Evolutionary conservation across 2,113 vertebrate genomes (phyloP).

Genomic region (Vombatus ursinus): DNA sequence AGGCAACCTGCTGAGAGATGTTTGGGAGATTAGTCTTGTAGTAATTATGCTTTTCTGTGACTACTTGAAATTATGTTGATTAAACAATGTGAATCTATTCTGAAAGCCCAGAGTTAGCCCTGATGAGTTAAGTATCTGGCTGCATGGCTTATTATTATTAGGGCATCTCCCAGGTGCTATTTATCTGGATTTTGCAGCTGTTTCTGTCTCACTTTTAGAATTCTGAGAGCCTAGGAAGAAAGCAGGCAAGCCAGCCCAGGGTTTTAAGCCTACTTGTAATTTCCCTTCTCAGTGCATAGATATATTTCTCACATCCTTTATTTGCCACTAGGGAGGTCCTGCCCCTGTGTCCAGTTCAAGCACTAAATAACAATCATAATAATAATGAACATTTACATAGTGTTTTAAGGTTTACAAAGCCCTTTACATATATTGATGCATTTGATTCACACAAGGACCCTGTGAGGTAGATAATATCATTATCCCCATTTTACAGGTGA

Average conservation of each 20-base stretch:
- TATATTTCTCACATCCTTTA: background rate
- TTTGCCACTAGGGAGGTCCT: background rate
- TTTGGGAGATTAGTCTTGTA: constrained; percentile 51
- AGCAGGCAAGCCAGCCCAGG: background rate
- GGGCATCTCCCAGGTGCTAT: constrained; percentile 12
- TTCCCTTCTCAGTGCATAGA: background rate
- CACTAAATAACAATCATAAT: background rate
- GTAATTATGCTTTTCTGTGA: constrained; percentile 59
- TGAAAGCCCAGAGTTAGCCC: constrained; percentile 19
- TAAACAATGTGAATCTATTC: constrained; percentile 59
- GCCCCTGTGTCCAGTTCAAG: constrained; percentile 34
- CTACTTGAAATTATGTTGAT: constrained; percentile 62
- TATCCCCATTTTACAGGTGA: background rate
- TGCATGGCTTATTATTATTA: constrained; percentile 40
- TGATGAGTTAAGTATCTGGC: constrained; percentile 47
- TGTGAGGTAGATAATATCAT: background rate
- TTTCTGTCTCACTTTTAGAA: constrained; percentile 44
- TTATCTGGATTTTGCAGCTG: constrained; percentile 55
- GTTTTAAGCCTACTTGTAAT: background rate
- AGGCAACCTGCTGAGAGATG: constrained; percentile 21
- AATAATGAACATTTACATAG: background rate
- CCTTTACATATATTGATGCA: background rate
- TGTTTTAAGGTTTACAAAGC: background rate
- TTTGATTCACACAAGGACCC: background rate
- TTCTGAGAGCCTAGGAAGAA: constrained; percentile 17